Base-by-base conservation (phyloP, 2,888 invertebrate genomes). In the Agonum fuliginosum region DNA sequence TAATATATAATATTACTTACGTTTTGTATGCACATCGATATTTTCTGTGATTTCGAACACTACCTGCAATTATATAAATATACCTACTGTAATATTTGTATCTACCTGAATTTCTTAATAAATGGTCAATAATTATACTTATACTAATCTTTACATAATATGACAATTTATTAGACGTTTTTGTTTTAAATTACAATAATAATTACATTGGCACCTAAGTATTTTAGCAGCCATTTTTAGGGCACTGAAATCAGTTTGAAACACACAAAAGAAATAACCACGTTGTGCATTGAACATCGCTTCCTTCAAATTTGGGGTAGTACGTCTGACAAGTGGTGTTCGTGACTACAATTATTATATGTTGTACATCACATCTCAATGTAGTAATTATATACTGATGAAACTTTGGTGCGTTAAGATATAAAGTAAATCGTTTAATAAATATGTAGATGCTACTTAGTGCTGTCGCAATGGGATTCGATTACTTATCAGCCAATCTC, bases 191-290 rank as follows among this genome's bases (percentile, higher is more conserved):
- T 81, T 83, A 82, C 81, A 82, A 79, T 82, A 81, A 81, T 80
- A 82, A 82, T 81, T 81, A 80, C 79, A 80, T 81, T 81, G 80
- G 81, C 80, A 80, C 80, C 79, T 81, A 81, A 81, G 78, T 81
- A 78, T 79, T 79, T 82, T 81, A 81, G 81, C 81, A 81, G 80
- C 81, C 82, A 82, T 80, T 80, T 46, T 77, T 70, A 43, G 77
- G 77, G 70, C 69, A 77, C 77, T 77, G 77, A 77, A 77, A 70
- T 77, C 70, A 51, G 70, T 77, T 54, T 77, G 77, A 34, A 67
- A 75, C 67, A 74, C 74, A 75, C 67, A 20, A 75, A 75, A 67
- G 48, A 75, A 75, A 75, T 34, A 67, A 51, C 27, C 67, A 67
- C 24, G 48, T 65, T 67, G 75, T 75, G 75, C 75, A 75, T 67